These are phyloP conservation scores for Sitodiplosis mosellana DNA, from an alignment of 1,140 invertebrate species.

Conservation along the genomic window DNA sequence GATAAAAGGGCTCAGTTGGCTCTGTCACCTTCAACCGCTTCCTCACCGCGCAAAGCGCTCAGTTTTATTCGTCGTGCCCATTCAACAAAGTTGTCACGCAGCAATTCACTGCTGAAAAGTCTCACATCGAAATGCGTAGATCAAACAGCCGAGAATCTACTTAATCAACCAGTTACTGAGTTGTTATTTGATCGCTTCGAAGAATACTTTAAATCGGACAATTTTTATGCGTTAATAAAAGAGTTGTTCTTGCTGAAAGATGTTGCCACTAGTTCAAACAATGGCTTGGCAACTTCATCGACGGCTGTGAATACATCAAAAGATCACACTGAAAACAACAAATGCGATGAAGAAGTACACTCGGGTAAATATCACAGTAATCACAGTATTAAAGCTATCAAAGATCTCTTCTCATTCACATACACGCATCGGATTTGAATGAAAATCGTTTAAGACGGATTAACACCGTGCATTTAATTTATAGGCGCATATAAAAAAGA, in stretches of 20 bases:
- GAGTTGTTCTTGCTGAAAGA: constrained; percentile 13
- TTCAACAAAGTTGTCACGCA: constrained; percentile 48
- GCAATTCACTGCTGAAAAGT: constrained; percentile 35
- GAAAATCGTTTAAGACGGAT: background rate
- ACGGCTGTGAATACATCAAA: background rate
- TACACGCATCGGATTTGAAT: background rate
- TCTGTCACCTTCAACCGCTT: background rate
- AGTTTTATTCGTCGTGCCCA: constrained; percentile 46
- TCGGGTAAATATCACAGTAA: constrained; percentile 31
- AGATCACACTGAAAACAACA: constrained; percentile 11
- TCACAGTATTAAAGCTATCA: background rate
- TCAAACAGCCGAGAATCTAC: constrained; percentile 1
- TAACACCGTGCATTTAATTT: background rate
- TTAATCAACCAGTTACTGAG: constrained; percentile 12
- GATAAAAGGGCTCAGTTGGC: background rate
- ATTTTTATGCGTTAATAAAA: constrained; percentile 18
- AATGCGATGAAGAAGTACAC: constrained; percentile 40
- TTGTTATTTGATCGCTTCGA: constrained; percentile 18
- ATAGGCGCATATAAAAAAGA: background rate
- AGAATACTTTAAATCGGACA: constrained; percentile 20
- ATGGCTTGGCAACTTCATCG: background rate
- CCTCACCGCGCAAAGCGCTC: constrained; percentile 28
- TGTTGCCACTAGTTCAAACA: background rate
- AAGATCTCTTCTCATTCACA: background rate
- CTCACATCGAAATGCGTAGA: constrained; percentile 20